Evolutionary conservation across 2,797 vertebrate genomes (phyloP).

Genomic region (Enteromius unitaeniatus): DNA sequence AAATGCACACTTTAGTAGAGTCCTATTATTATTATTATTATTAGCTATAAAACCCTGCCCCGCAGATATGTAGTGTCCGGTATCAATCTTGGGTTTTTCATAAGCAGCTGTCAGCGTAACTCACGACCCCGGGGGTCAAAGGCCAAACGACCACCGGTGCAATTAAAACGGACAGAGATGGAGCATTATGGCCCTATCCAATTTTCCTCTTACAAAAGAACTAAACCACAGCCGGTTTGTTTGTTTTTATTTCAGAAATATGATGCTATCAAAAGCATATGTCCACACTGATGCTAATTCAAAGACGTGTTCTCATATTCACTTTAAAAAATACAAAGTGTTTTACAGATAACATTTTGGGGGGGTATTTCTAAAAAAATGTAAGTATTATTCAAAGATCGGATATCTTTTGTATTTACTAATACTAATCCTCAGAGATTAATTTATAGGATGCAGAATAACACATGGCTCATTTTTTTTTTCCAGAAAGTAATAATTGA

Average conservation of each 20-base stretch:
- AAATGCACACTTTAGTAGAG: not conserved
- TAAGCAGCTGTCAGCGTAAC: conserved; percentile 72
- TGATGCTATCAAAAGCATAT: not conserved
- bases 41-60: not conserved
- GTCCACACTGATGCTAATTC: not conserved
- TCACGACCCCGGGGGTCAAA: conserved; percentile 78
- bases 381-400: not conserved
- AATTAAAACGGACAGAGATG: conserved; percentile 78
- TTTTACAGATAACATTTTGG: not conserved
- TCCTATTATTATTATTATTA: not conserved
- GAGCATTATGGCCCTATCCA: conserved; percentile 65
- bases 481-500: not conserved
- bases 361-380: not conserved
- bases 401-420: not conserved
- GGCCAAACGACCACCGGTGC: conserved; percentile 78
- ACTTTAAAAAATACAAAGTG: not conserved
- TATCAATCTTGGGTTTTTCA: conserved; percentile 21
- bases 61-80: conserved; percentile 18
- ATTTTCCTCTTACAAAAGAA: conserved; percentile 62
- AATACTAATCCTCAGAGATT: not conserved
- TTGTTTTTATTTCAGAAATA: conserved; percentile 1
- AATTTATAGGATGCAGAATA: not conserved
- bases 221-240: conserved; percentile 9
- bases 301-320: not conserved
- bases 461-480: not conserved